Conservation (phyloP, 2,797 vertebrate genomes). For the Sebastes itinus region DNA sequence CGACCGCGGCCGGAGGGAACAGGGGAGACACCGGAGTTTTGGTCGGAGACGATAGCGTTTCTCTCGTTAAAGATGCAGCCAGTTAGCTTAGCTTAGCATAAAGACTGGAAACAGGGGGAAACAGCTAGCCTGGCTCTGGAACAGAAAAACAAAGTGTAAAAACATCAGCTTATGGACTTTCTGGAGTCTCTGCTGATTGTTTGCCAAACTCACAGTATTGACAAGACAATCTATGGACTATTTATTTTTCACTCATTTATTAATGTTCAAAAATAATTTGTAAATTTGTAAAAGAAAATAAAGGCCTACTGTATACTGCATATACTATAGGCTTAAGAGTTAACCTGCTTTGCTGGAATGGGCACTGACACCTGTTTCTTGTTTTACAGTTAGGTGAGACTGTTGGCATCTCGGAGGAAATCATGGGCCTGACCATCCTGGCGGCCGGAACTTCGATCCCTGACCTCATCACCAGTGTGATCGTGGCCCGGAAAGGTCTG, state of each 20-base stretch:
- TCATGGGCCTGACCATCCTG: conserved; percentile 95
- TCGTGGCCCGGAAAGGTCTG: conserved; percentile 92
- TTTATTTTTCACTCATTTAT: not conserved
- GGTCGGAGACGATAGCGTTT: too few species aligned
- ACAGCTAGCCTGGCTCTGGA: too few species aligned
- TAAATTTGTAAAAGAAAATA: not conserved
- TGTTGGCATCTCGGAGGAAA: conserved; percentile 93
- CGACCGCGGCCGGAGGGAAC: too few species aligned
- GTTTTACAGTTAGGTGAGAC: conserved; percentile 90
- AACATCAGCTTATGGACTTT: not conserved
- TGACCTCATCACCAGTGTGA: conserved; percentile 96
- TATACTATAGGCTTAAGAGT: not conserved
- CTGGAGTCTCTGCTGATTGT: not conserved
- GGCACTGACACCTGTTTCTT: not conserved
- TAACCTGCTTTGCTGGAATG: not conserved
- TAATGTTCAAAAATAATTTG: not conserved
- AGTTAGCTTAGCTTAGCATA: not conserved
- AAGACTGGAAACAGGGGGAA: not conserved
- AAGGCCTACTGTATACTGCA: not conserved
- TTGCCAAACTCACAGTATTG: too few species aligned
- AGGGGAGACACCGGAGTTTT: too few species aligned
- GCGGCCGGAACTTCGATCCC: conserved; percentile 96
- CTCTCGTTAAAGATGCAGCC: not conserved
- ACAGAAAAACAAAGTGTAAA: not conserved
- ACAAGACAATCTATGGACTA: not conserved